These are phyloP conservation scores for Salarias fasciatus DNA, from an alignment of 2,797 vertebrate genomes.

Conservation along the genomic window DNA sequence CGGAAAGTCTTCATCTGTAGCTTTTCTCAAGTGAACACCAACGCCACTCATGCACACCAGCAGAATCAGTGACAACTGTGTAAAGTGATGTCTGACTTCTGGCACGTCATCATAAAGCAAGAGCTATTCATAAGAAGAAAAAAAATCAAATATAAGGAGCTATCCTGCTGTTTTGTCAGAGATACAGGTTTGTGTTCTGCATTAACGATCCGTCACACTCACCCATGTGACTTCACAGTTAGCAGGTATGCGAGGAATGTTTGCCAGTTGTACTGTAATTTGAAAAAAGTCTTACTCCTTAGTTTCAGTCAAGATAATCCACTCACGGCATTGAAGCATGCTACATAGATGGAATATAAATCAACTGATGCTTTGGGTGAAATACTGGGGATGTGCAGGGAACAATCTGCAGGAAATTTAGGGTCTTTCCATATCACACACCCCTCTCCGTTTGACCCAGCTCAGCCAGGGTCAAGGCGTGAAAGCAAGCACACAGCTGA, in stretches of 20 bases:
- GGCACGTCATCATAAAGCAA: too few species aligned
- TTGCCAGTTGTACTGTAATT: background rate
- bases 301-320: conserved; percentile 3
- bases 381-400: background rate
- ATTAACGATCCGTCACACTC: conserved; percentile 2
- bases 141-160: too few species aligned
- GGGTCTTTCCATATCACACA: background rate
- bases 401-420: background rate
- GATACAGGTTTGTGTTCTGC: background rate
- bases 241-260: conserved; percentile 58
- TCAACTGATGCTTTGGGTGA: background rate
- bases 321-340: conserved; percentile 6
- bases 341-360: background rate
- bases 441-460: background rate
- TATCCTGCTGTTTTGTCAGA: background rate
- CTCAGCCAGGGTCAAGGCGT: background rate
- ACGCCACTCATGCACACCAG: too few species aligned
- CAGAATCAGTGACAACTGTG: too few species aligned
- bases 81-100: too few species aligned
- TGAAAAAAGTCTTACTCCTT: background rate
- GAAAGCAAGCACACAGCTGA: conserved; percentile 8
- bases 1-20: too few species aligned
- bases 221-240: conserved; percentile 34
- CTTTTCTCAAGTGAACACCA: too few species aligned
- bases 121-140: too few species aligned